Evolutionary conservation across 2,113 vertebrate genomes (phyloP), one percentile per base, ranked within the genome.

Genomic region (Salvelinus alpinus): DNA sequence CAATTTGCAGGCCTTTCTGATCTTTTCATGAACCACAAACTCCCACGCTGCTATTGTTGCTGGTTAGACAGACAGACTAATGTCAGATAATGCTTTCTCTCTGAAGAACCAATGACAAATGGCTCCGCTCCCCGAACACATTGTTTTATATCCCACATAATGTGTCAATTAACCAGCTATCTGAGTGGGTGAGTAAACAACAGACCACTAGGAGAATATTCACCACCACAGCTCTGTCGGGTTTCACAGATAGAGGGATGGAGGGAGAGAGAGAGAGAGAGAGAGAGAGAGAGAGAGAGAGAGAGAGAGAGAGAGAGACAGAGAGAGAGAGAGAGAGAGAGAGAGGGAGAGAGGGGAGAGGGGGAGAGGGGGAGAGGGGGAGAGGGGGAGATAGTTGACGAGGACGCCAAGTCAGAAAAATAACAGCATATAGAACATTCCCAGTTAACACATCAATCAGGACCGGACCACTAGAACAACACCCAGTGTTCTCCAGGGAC

Each of bases 81-180:
- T 68, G 14, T 22, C 31, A 68, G 27, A 68, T 44, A 4, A 68
- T 25, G n/a, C 20, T 38, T 9, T 38, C 38, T 38, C 38, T 38
- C 38, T 38, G 38, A 38, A 38, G 7, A 38, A 38, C 38, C 38
- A 38, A 9, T 38, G 60, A 22, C 18, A n/a, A 24, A 11, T 1
- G 5, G 6, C 31, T 13, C n/a, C 9, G n/a, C n/a, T n/a, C 66
- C 16, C 18, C 3, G 20, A n/a, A 0, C 20, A 31, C 31, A 68
- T 68, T 68, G 66, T 68, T 25, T 38, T 7, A 64, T 48, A 51
- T 18, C 44, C 57, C 47, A 71, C 59, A 77, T 71, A 27, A 54
- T 71, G 75, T 27, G 47, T 62, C 38, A 71, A 77, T 71, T 77
- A 65, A 71, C 65, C 11, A 20, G 34, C 67, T 51, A 29, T 76